These are phyloP conservation scores for Drosophila paranaensis DNA, from an alignment of 2,888 invertebrate genomes.

Conservation along the genomic window DNA sequence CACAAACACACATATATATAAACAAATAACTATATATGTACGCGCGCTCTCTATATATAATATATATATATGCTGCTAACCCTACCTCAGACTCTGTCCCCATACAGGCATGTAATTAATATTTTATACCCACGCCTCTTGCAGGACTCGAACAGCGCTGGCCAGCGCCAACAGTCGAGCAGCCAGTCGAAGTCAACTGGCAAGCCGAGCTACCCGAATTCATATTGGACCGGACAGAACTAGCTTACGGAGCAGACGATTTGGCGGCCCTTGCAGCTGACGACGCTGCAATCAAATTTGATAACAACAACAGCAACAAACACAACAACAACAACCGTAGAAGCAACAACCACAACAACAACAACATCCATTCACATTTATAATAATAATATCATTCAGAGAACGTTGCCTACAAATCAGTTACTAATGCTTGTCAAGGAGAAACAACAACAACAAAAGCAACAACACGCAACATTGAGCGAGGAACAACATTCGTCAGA, in stretches of 20 bases:
- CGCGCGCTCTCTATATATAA: constrained; percentile 4
- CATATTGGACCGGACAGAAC: constrained; percentile 85
- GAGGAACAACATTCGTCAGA: constrained; percentile 57
- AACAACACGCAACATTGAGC: constrained; percentile 34
- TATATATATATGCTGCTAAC: constrained; percentile 27
- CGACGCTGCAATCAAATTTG: constrained; percentile 40
- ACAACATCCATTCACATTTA: constrained; percentile 61
- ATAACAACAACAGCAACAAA: constrained; percentile 32
- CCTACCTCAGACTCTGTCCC: not conserved
- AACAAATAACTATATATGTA: constrained; percentile 16
- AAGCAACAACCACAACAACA: constrained; percentile 19
- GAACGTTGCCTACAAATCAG: constrained; percentile 57
- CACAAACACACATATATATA: constrained; percentile 9
- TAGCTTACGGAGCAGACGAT: constrained; percentile 80
- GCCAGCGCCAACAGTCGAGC: constrained; percentile 85
- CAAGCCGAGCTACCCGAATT: constrained; percentile 85
- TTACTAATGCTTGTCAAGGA: constrained; percentile 70
- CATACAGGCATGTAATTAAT: not conserved
- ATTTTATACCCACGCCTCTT: constrained; percentile 28
- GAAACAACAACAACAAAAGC: constrained; percentile 16
- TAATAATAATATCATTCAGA: constrained; percentile 44
- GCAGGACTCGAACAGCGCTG: constrained; percentile 85
- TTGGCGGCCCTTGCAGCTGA: constrained; percentile 71
- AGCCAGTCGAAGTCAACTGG: constrained; percentile 85
- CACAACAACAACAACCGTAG: constrained; percentile 29